phyloP scores from a whole-genome alignment of 2,888 invertebrate genomes.

The Mellilla xanthometata region DNA sequence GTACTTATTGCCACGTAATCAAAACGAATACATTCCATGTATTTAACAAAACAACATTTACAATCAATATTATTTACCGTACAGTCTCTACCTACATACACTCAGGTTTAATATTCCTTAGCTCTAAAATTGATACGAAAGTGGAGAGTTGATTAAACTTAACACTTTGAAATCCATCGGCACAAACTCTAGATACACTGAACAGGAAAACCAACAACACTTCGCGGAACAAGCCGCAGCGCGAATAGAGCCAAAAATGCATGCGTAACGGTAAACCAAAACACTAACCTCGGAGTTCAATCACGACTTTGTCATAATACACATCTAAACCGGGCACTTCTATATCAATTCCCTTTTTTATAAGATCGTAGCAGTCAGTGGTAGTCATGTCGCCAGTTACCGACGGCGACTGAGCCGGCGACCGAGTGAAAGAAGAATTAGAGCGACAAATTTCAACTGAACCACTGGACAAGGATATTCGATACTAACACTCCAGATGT shows the following conservation, averaged over 20 bases:
- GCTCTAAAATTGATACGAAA: not conserved
- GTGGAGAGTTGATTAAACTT: too few species aligned
- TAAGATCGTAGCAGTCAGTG: slow-evolving; percentile 77
- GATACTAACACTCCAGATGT: slow-evolving; percentile 73
- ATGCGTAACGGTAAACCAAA: too few species aligned
- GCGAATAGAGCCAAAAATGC: slow-evolving; percentile 1
- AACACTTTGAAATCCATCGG: too few species aligned
- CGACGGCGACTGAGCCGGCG: slow-evolving; percentile 47
- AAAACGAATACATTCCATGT: too few species aligned
- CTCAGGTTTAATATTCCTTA: too few species aligned
- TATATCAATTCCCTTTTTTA: slow-evolving; percentile 73
- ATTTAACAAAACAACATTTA: too few species aligned
- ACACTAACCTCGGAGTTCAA: slow-evolving; percentile 82
- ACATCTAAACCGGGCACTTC: slow-evolving; percentile 79
- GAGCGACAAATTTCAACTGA: slow-evolving; percentile 77
- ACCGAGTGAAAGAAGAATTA: slow-evolving; percentile 69
- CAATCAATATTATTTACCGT: not conserved
- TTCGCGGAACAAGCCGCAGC: slow-evolving; percentile 6
- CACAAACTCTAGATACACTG: not conserved
- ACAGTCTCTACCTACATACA: too few species aligned
- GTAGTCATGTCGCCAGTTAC: slow-evolving; percentile 72
- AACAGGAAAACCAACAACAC: slow-evolving; percentile 22
- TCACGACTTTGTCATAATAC: slow-evolving; percentile 83
- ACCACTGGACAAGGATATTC: slow-evolving; percentile 73
- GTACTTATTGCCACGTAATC: too few species aligned